Evolutionary conservation across 2,797 vertebrate genomes (phyloP).

Genomic region (Pagetopsis macropterus): DNA sequence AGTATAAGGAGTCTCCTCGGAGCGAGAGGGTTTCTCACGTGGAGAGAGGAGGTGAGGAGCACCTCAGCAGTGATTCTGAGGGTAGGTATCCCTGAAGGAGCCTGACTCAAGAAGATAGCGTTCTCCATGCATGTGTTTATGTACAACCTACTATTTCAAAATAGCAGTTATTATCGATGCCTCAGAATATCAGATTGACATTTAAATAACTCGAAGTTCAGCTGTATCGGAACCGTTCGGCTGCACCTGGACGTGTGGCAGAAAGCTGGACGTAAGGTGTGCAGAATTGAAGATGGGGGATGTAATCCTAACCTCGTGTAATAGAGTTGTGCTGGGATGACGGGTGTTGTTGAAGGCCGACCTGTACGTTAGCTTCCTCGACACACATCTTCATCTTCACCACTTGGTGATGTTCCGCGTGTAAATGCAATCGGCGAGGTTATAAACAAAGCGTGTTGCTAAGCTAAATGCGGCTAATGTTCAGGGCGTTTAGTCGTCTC

Average conservation of each 20-base stretch:
- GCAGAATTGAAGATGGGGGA: not conserved
- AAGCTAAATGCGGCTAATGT: too few species aligned
- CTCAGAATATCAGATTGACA: slow-evolving; percentile 6
- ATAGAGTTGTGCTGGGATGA: too few species aligned
- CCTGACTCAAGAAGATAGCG: not conserved
- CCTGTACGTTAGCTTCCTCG: too few species aligned
- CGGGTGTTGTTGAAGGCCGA: too few species aligned
- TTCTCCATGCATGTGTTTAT: not conserved
- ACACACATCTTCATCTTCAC: too few species aligned
- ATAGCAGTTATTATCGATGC: not conserved
- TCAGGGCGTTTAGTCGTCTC: too few species aligned
- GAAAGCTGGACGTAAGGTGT: not conserved
- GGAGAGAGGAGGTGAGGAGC: slow-evolving; percentile 73
- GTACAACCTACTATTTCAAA: not conserved
- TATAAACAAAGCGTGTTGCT: too few species aligned
- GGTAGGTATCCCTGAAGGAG: slow-evolving; percentile 59
- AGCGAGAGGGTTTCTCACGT: slow-evolving; percentile 59
- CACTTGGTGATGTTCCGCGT: too few species aligned
- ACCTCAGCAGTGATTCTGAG: slow-evolving; percentile 85
- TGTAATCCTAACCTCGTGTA: too few species aligned
- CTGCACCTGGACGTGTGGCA: not conserved
- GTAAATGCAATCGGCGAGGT: too few species aligned
- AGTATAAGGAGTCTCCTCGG: slow-evolving; percentile 70
- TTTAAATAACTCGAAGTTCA: not conserved
- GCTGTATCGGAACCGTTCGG: too few species aligned